Percentiles rank a stretch among this genome's conserved stretches.
Evolutionary conservation across 2,888 invertebrate genomes (phyloP).

Genomic region (Tribolium freemani): DNA sequence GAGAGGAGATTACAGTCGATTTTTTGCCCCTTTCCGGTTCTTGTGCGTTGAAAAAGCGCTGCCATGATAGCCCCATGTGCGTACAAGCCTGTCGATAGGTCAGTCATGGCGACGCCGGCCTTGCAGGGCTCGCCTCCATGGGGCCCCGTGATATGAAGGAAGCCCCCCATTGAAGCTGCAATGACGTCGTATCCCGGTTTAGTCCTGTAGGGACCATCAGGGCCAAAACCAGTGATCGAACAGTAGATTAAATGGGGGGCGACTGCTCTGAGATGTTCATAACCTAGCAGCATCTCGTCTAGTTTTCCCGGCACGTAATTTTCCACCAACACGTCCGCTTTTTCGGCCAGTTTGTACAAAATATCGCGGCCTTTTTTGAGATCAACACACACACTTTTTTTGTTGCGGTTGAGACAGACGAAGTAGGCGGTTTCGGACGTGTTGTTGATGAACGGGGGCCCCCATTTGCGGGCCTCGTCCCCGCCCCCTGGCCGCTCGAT

Average conservation of each 20-base stretch:
- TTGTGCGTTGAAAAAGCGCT: conserved; percentile 83
- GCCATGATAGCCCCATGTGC: conserved; percentile 96
- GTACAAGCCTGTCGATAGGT: conserved; percentile 93
- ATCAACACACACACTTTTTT: conserved; percentile 92
- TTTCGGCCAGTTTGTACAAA: conserved; percentile 79
- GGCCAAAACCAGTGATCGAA: conserved; percentile 94
- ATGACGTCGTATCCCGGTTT: conserved; percentile 98
- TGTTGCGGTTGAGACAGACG: conserved; percentile 91
- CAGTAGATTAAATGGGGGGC: conserved; percentile 91
- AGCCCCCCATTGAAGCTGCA: conserved; percentile 92
- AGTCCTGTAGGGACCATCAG: conserved; percentile 85
- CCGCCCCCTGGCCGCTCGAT: conserved; percentile 87
- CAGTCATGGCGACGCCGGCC: conserved; percentile 93
- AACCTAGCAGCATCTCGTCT: conserved; percentile 83
- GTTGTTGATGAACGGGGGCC: conserved; percentile 85
- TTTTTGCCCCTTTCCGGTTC: conserved; percentile 89
- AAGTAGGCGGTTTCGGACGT: conserved; percentile 85
- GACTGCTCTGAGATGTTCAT: conserved; percentile 76
- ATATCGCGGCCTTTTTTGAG: conserved; percentile 80
- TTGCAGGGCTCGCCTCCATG: conserved; percentile 88
- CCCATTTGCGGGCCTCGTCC: conserved; percentile 94
- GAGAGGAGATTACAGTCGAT: conserved; percentile 95
- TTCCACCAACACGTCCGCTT: conserved; percentile 91
- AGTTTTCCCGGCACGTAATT: conserved; percentile 95
- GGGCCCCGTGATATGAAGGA: conserved; percentile 91